These are phyloP conservation scores for Hiodon alosoides DNA, from an alignment of 2,113 vertebrate genomes.

Conservation along the genomic window DNA sequence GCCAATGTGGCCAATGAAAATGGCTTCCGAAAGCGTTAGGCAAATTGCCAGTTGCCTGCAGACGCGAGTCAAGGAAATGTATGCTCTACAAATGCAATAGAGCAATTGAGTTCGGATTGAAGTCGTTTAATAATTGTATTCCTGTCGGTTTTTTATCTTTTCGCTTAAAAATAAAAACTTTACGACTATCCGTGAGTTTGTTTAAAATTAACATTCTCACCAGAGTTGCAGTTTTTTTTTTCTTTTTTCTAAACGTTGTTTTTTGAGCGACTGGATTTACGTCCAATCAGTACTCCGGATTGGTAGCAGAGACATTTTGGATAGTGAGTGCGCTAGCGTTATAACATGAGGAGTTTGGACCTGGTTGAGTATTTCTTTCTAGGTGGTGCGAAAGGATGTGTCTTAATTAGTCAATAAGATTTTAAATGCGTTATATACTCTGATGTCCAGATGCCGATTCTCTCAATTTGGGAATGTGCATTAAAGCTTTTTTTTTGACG, in stretches of 20 bases:
- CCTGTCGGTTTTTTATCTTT: constrained; percentile 1
- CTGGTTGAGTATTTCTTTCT: constrained; percentile 3
- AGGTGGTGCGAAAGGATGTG: constrained; percentile 11
- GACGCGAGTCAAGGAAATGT: constrained; percentile 23
- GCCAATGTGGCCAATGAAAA: constrained; percentile 80
- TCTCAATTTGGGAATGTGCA: too few relatives aligned
- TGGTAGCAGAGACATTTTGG: constrained; percentile 17
- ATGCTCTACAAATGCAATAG: constrained; percentile 19
- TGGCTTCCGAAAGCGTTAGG: constrained; percentile 69
- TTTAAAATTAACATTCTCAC: constrained; percentile 19
- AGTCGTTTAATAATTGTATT: background rate
- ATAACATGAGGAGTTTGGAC: constrained; percentile 6
- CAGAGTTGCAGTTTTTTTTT: constrained; percentile 33
- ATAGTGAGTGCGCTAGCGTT: background rate
- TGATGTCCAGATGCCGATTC: too few relatives aligned
- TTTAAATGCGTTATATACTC: too few relatives aligned
- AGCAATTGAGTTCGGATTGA: background rate
- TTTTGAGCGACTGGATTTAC: constrained; percentile 30
- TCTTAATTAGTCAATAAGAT: background rate
- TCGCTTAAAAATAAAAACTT: constrained; percentile 24
- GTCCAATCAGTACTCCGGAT: constrained; percentile 35
- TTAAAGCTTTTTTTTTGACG: too few relatives aligned
- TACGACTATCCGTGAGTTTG: constrained; percentile 25
- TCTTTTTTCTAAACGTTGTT: constrained; percentile 16
- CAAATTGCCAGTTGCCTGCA: constrained; percentile 52